Conservation (phyloP, 2,113 vertebrate genomes). For the Benitochromis conjunctus region DNA sequence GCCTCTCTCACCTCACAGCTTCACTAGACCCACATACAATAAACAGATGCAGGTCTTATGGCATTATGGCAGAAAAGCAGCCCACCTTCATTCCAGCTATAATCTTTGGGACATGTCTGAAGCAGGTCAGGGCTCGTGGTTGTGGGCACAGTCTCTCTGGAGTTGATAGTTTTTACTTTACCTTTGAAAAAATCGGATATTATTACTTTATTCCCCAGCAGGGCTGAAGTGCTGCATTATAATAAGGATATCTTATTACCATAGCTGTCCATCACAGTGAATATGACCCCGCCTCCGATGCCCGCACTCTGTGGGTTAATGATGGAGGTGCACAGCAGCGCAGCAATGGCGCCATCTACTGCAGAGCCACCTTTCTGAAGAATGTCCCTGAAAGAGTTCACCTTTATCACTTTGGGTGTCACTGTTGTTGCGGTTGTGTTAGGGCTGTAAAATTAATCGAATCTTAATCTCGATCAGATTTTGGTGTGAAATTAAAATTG, state of each 20-base stretch:
- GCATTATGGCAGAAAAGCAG: neutral
- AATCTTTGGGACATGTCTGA: slow-evolving; percentile 32
- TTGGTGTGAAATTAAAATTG: too few relatives aligned
- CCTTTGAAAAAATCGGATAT: slow-evolving; percentile 62
- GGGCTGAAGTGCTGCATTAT: neutral
- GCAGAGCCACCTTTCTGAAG: too few relatives aligned
- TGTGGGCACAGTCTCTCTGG: slow-evolving; percentile 80
- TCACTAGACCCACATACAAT: neutral
- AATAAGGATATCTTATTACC: slow-evolving; percentile 62
- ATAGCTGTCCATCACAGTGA: slow-evolving; percentile 84
- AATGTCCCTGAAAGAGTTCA: too few relatives aligned
- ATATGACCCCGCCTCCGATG: slow-evolving; percentile 85
- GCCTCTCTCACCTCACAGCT: neutral
- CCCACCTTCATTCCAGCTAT: slow-evolving; percentile 17
- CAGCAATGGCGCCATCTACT: neutral
- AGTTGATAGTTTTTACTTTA: slow-evolving; percentile 81
- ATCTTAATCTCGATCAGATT: too few relatives aligned
- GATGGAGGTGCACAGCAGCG: slow-evolving; percentile 82
- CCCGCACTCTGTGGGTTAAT: slow-evolving; percentile 90
- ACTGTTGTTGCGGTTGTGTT: too few relatives aligned
- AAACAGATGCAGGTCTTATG: neutral
- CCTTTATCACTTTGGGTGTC: too few relatives aligned
- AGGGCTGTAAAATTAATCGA: too few relatives aligned
- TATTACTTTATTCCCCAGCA: neutral
- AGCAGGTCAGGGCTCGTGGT: slow-evolving; percentile 26